Evolutionary conservation across 1,140 invertebrate species (phyloP).

Genomic region (Aleiodes sp.): DNA sequence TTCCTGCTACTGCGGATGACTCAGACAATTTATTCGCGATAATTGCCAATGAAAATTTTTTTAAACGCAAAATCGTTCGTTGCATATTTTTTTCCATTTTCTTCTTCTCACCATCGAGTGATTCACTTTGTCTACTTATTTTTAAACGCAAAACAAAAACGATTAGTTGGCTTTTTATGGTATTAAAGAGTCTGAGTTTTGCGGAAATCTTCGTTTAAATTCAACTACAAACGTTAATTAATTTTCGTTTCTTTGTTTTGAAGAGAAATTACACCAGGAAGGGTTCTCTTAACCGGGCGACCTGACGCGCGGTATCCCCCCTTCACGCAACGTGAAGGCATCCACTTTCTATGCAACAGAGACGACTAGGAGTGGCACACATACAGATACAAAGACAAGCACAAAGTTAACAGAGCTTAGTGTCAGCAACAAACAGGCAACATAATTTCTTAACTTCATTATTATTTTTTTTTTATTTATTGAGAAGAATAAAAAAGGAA

Average conservation of each 20-base stretch:
- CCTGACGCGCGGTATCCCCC: conserved; percentile 9
- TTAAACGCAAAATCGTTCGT: too few relatives aligned
- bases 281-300: neutral
- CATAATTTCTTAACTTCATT: too few relatives aligned
- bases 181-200: too few relatives aligned
- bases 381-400: too few relatives aligned
- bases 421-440: neutral
- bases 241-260: conserved; percentile 1
- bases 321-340: conserved; percentile 14
- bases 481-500: too few relatives aligned
- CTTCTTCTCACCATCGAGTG: too few relatives aligned
- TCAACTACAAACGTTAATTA: neutral
- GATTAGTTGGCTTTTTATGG: too few relatives aligned
- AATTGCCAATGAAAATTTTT: too few relatives aligned
- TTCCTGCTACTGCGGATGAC: too few relatives aligned
- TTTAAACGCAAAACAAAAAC: neutral
- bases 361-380: conserved; percentile 12
- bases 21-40: too few relatives aligned
- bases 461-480: neutral
- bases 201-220: neutral
- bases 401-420: neutral
- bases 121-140: too few relatives aligned
- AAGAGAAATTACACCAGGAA: conserved; percentile 13
- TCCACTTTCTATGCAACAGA: conserved; percentile 14
- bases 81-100: too few relatives aligned